Evolutionary conservation across 2,797 vertebrate genomes (phyloP).

Genomic region (Lacerta agilis): DNA sequence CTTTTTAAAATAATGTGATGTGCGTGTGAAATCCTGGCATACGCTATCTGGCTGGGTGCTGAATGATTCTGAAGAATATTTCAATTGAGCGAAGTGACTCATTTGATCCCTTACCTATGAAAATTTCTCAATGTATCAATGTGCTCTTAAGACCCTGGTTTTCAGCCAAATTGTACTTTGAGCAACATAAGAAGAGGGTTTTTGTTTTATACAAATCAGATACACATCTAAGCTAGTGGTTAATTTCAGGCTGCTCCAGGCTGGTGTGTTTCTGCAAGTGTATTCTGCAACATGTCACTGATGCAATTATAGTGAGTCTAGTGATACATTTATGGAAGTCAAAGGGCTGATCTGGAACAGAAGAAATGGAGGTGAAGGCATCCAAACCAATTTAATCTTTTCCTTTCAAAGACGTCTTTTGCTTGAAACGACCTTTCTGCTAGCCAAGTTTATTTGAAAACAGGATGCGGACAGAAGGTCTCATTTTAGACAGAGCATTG

Average conservation of each 20-base stretch:
- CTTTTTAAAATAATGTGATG: constrained; percentile 44
- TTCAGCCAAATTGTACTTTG: background rate
- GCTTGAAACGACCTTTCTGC: constrained; percentile 31
- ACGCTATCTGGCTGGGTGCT: constrained; percentile 28
- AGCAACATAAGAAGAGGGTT: background rate
- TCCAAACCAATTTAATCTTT: constrained; percentile 12
- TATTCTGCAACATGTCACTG: no score
- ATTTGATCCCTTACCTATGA: background rate
- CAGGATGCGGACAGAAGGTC: constrained; percentile 62
- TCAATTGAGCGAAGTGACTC: constrained; percentile 22
- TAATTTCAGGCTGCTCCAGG: background rate
- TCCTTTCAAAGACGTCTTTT: constrained; percentile 35
- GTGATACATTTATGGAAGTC: no score
- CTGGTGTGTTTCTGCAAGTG: no score
- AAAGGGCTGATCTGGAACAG: background rate
- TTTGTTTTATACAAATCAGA: background rate
- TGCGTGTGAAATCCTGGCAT: constrained; percentile 61
- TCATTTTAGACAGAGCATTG: constrained; percentile 50
- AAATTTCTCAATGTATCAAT: constrained; percentile 12
- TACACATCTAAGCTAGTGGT: background rate
- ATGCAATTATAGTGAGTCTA: no score
- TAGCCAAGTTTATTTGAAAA: constrained; percentile 58
- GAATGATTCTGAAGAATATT: constrained; percentile 40
- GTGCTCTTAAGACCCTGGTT: background rate
- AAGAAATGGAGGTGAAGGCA: constrained; percentile 38